Percentiles rank a stretch among this genome's conserved stretches.
Evolutionary conservation across 1,140 invertebrate species (phyloP).

Genomic region (honey bee (Apis mellifera)): Amel_HAv3.1 CM009938.2:10702001-10702500

Average conservation of each 20-base stretch:
- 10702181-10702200: slow-evolving; percentile 60
- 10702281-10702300: slow-evolving; percentile 62
- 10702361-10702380: slow-evolving; percentile 64
- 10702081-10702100: neutral
- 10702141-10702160: slow-evolving; percentile 40
- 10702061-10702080: no score
- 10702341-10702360: slow-evolving; percentile 67
- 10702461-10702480: no score
- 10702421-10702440: neutral
- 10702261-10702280: slow-evolving; percentile 49
- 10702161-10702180: slow-evolving; percentile 30
- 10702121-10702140: neutral
- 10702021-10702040: no score
- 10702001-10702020: no score
- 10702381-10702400: slow-evolving; percentile 20
- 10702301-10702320: slow-evolving; percentile 64
- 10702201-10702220: slow-evolving; percentile 66
- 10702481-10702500: no score
- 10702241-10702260: slow-evolving; percentile 53
- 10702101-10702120: slow-evolving; percentile 6
- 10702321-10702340: slow-evolving; percentile 65
- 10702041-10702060: no score
- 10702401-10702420: slow-evolving; percentile 15
- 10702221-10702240: slow-evolving; percentile 62
- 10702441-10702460: neutral